Base-by-base conservation (phyloP, 2,113 vertebrate genomes). In the Nansenia antarctica region DNA sequence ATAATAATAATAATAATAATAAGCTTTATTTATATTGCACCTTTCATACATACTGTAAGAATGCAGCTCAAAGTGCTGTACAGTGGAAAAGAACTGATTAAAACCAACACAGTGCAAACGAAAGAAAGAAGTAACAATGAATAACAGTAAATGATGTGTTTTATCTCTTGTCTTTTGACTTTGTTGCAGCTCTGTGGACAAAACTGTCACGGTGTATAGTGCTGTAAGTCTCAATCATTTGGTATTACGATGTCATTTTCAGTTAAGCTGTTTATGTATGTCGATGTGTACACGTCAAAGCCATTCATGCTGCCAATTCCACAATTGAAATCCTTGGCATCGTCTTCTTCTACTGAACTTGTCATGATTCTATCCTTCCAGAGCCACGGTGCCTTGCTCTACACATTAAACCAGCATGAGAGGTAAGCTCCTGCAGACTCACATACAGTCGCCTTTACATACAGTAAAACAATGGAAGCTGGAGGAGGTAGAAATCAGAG, bases 101-200 rank as follows among this genome's bases (percentile, higher is more conserved):
- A n/a, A n/a, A n/a, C n/a, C n/a, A n/a, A n/a, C n/a, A n/a, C n/a
- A n/a, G n/a, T n/a, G n/a, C n/a, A n/a, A n/a, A n/a, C n/a, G n/a
- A n/a, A n/a, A n/a, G n/a, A n/a, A n/a, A n/a, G n/a, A n/a, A n/a
- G n/a, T n/a, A n/a, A n/a, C n/a, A n/a, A n/a, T n/a, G n/a, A n/a
- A n/a, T n/a, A n/a, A n/a, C n/a, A n/a, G n/a, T n/a, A n/a, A n/a
- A n/a, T n/a, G n/a, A n/a, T n/a, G n/a, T n/a, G n/a, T n/a, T n/a
- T n/a, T n/a, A n/a, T n/a, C n/a, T n/a, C n/a, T n/a, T n/a, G n/a
- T n/a, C 20, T 12, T 24, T 27, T 55, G 0, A 55, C 53, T 64
- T 60, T 29, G 60, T 78, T 72, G 32, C 82, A 99, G 98, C 67
- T 98, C 96, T 71, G 95, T 99, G 90, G 97, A 99, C 91, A 99